Percentiles rank a stretch among this genome's conserved stretches.
These are phyloP conservation scores for Oryzias curvinotus DNA, from an alignment of 2,113 vertebrate species.

Conservation along the genomic window DNA sequence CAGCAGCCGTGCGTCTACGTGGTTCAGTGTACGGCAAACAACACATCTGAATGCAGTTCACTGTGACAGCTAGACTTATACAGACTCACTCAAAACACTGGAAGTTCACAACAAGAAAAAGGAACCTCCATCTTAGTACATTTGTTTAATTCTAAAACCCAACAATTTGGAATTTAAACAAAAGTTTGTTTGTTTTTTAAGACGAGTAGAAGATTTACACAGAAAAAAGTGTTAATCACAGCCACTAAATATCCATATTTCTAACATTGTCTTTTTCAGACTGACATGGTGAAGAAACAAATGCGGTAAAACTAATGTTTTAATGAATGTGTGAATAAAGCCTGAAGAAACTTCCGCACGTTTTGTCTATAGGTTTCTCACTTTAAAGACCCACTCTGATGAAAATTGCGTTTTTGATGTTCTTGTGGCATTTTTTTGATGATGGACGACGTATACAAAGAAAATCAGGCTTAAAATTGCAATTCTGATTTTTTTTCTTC, in stretches of 20 bases:
- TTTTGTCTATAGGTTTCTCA: too few species aligned
- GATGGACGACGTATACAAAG: too few species aligned
- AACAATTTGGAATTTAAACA: constrained; percentile 4
- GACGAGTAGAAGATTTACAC: constrained; percentile 7
- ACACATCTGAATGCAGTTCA: constrained; percentile 30
- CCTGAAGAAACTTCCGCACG: too few species aligned
- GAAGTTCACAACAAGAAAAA: constrained; percentile 14
- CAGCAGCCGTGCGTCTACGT: constrained; percentile 45
- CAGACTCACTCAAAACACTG: background rate
- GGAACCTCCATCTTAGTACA: background rate
- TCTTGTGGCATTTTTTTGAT: too few species aligned
- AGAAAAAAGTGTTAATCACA: constrained; percentile 3
- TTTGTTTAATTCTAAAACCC: constrained; percentile 10
- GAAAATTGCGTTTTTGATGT: too few species aligned
- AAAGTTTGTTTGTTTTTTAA: constrained; percentile 2
- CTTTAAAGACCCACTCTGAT: too few species aligned
- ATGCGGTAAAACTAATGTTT: too few species aligned
- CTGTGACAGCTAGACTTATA: constrained; percentile 9
- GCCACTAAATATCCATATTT: too few species aligned
- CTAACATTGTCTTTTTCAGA: background rate
- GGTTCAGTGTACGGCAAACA: constrained; percentile 3
- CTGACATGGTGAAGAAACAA: too few species aligned
- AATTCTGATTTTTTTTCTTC: too few species aligned
- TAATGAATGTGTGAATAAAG: too few species aligned
- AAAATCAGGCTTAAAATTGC: too few species aligned